These are phyloP conservation scores for Apantesis nais DNA, from an alignment of 2,888 invertebrate species.

Conservation along the genomic window DNA sequence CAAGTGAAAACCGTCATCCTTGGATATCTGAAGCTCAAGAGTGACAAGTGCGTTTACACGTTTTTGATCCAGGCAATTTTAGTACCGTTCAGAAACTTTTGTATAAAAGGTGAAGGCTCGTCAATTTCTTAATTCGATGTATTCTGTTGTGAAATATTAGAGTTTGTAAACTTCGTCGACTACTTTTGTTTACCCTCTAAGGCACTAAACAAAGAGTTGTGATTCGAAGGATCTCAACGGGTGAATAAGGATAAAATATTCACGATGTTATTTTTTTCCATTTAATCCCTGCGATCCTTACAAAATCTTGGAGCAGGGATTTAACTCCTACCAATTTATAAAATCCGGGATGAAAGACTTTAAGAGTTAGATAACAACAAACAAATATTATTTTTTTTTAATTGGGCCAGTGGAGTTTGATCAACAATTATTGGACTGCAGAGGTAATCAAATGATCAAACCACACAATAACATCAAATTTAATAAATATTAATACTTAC, in stretches of 20 bases:
- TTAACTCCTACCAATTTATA: constrained; percentile 3
- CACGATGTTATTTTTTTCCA: constrained; percentile 5
- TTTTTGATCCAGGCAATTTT: too few species aligned
- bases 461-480: background rate
- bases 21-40: too few species aligned
- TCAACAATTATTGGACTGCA: too few species aligned
- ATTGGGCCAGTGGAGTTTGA: background rate
- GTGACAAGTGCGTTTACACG: too few species aligned
- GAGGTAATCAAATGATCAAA: background rate
- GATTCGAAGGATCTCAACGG: background rate
- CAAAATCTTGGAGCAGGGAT: constrained; percentile 2
- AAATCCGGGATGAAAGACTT: constrained; percentile 7
- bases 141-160: background rate
- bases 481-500: background rate
- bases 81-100: too few species aligned
- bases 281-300: constrained; percentile 1
- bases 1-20: too few species aligned
- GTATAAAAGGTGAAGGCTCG: too few species aligned
- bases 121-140: too few species aligned
- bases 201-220: background rate
- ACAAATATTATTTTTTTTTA: background rate
- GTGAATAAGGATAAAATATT: constrained; percentile 4
- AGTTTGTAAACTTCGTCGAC: background rate
- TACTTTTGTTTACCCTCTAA: background rate
- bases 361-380: background rate